Evolutionary conservation across 2,888 invertebrate species (phyloP).

Genomic region (Apeira syringaria): DNA sequence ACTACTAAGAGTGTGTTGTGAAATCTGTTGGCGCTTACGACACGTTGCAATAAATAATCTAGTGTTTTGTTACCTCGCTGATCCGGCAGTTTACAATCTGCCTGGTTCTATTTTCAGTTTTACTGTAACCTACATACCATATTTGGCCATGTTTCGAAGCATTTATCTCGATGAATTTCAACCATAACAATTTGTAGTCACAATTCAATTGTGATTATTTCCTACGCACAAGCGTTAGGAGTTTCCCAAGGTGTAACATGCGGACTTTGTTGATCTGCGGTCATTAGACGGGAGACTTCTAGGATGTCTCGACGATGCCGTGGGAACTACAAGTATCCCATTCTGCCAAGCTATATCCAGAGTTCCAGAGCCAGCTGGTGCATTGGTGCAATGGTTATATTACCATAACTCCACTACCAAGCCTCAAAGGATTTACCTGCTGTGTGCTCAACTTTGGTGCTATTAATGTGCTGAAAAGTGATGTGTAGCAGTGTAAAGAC

Average conservation of each 20-base stretch:
- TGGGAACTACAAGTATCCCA: neutral
- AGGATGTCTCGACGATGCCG: neutral
- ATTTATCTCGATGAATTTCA: slow-evolving; percentile 1
- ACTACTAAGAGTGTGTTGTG: slow-evolving; percentile 36
- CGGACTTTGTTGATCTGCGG: neutral
- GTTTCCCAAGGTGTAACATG: slow-evolving; percentile 1
- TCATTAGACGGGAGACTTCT: slow-evolving; percentile 3
- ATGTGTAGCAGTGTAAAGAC: slow-evolving; percentile 32
- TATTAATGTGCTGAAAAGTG: slow-evolving; percentile 20
- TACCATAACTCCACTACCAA: neutral
- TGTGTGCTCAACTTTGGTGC: slow-evolving; percentile 14
- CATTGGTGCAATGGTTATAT: slow-evolving; percentile 1
- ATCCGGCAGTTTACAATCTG: slow-evolving; percentile 16
- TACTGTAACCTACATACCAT: slow-evolving; percentile 20
- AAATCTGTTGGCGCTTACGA: slow-evolving; percentile 25
- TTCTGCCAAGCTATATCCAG: slow-evolving; percentile 3
- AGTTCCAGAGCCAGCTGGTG: slow-evolving; percentile 3
- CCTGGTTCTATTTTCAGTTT: slow-evolving; percentile 28
- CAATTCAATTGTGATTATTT: slow-evolving; percentile 2
- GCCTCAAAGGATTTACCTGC: neutral
- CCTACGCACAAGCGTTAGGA: slow-evolving; percentile 1
- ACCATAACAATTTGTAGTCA: slow-evolving; percentile 4
- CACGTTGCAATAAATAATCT: slow-evolving; percentile 21
- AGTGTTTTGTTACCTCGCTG: slow-evolving; percentile 12
- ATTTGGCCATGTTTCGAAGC: slow-evolving; percentile 7